Conservation (phyloP, 2,113 vertebrate species). For the Pandion haliaetus region DNA sequence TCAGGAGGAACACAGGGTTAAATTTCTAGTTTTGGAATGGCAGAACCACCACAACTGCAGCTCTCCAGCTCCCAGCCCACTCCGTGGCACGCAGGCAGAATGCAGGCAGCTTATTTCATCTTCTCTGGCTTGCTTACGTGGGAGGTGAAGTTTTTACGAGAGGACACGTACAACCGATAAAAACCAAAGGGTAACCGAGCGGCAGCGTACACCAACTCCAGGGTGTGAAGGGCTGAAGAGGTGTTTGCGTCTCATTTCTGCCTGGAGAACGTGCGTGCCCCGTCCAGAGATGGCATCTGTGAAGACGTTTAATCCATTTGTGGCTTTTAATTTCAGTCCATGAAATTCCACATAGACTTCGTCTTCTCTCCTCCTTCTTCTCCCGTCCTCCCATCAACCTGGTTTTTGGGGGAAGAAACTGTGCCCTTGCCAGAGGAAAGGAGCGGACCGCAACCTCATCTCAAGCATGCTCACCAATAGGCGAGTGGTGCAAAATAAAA, state of each 20-base stretch:
- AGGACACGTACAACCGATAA: accelerated
- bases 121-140: accelerated
- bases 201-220: neutral
- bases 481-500: accelerated
- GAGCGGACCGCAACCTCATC: accelerated
- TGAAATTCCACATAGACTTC: accelerated
- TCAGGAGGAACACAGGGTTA: neutral
- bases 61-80: neutral
- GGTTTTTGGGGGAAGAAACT: neutral
- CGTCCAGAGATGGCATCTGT: accelerated
- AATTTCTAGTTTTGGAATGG: accelerated
- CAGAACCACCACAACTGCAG: accelerated
- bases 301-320: accelerated
- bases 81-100: neutral
- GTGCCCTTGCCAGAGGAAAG: neutral
- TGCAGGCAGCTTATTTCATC: neutral
- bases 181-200: accelerated
- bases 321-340: neutral
- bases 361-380: too few relatives aligned
- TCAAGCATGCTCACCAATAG: accelerated
- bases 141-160: neutral
- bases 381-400: accelerated
- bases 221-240: neutral
- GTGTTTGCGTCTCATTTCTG: accelerated
- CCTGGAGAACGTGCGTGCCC: accelerated